phyloP scores from a whole-genome alignment of 2,113 vertebrate genomes.

The Steatornis caripensis region DNA sequence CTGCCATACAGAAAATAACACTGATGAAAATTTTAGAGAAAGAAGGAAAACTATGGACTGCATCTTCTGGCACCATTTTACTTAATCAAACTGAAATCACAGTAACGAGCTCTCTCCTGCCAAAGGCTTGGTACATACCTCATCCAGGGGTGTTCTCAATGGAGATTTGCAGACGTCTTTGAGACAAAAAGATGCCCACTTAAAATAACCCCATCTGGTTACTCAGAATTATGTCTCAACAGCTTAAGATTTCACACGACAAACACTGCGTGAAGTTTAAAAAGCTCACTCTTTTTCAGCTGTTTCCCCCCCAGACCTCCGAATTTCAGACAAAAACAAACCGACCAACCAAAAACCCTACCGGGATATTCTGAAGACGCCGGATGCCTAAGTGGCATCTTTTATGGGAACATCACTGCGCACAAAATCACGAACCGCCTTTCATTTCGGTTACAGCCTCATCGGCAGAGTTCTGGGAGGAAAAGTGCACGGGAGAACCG shows the following conservation, averaged over 20 bases:
- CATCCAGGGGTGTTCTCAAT: constrained; percentile 56
- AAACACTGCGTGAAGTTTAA: constrained; percentile 24
- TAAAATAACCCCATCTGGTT: constrained; percentile 55
- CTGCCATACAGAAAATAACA: neutral
- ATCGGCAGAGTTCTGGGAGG: constrained; percentile 18
- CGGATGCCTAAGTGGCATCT: neutral
- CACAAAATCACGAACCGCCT: neutral
- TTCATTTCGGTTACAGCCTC: constrained; percentile 40
- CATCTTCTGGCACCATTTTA: constrained; percentile 55
- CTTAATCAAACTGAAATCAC: constrained; percentile 32
- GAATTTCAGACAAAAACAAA: constrained; percentile 9
- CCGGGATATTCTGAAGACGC: neutral
- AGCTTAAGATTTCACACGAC: constrained; percentile 47
- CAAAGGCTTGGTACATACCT: constrained; percentile 69
- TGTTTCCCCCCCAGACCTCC: neutral
- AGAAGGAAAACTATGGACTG: constrained; percentile 24
- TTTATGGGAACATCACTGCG: neutral
- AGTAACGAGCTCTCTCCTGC: constrained; percentile 26
- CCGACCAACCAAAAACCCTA: neutral
- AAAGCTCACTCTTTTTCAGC: neutral
- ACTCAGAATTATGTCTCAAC: constrained; percentile 22
- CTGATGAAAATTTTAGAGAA: constrained; percentile 34
- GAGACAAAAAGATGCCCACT: constrained; percentile 69
- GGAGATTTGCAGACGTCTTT: constrained; percentile 62
- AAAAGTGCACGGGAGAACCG: neutral